phyloP scores from a whole-genome alignment of 2,113 vertebrate species.

The Channa maculata region DNA sequence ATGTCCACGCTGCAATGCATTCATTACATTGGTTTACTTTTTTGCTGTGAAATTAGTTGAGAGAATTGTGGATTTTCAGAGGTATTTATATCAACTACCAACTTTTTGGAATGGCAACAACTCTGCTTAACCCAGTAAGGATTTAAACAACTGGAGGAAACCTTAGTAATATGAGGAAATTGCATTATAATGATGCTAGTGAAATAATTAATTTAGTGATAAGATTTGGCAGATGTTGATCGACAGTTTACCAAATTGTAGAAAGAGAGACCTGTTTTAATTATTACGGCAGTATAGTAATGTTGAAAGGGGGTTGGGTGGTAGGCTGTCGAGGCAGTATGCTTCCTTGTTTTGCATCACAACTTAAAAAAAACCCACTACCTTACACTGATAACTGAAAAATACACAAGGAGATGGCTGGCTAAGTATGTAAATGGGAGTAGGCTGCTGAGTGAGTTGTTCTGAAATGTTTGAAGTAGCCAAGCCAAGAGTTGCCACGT shows the following conservation, averaged over 20 bases:
- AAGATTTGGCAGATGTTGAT: not conserved
- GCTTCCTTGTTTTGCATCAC: not conserved
- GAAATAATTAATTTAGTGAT: not conserved
- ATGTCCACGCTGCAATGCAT: too few species aligned
- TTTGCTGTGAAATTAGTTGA: too few species aligned
- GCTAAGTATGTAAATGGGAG: too few species aligned
- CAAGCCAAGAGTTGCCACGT: not conserved
- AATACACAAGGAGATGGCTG: not conserved
- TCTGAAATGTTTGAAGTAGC: constrained; percentile 17
- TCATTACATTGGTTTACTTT: too few species aligned
- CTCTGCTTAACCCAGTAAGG: too few species aligned
- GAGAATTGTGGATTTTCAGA: too few species aligned
- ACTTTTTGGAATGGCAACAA: too few species aligned
- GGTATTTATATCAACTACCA: too few species aligned
- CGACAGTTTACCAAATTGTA: not conserved
- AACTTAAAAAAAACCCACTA: constrained; percentile 21
- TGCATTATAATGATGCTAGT: not conserved
- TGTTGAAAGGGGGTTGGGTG: not conserved
- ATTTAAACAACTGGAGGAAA: too few species aligned
- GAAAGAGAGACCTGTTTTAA: not conserved
- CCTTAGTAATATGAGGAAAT: not conserved
- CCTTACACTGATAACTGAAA: not conserved
- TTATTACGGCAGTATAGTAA: not conserved
- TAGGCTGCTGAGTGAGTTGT: not conserved
- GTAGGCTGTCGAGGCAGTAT: not conserved